These are phyloP conservation scores for Carlito syrichta DNA, from an alignment of 2,113 vertebrate genomes.

Conservation along the genomic window DNA sequence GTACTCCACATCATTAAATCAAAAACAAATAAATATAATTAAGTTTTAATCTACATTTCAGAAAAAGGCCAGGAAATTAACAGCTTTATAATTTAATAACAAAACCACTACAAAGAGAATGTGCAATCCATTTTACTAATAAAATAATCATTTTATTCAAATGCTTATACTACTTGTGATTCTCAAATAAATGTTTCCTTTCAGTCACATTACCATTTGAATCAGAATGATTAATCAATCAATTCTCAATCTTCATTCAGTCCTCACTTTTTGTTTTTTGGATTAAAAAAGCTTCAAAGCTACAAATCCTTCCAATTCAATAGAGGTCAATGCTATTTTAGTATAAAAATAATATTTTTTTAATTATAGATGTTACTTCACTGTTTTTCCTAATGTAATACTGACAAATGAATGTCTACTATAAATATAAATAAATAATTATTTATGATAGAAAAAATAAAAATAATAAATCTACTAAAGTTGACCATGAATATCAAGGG, in stretches of 20 bases:
- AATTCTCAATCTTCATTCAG: not conserved
- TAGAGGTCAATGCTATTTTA: too few relatives aligned
- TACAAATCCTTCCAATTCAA: too few relatives aligned
- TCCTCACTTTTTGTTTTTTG: not conserved
- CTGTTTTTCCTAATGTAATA: too few relatives aligned
- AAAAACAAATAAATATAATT: too few relatives aligned
- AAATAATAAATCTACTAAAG: too few relatives aligned
- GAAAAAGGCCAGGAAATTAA: not conserved
- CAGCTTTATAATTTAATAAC: conserved; percentile 1
- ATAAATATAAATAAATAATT: too few relatives aligned
- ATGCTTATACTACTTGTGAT: conserved; percentile 7
- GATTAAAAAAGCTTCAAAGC: too few relatives aligned
- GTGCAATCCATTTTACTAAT: not conserved
- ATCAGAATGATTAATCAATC: conserved; percentile 33
- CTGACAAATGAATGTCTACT: too few relatives aligned
- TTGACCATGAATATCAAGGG: not conserved
- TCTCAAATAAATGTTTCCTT: conserved; percentile 50
- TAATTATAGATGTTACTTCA: too few relatives aligned
- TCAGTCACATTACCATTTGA: conserved; percentile 38
- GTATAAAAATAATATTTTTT: too few relatives aligned
- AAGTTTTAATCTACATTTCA: not conserved
- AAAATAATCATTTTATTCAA: conserved; percentile 47
- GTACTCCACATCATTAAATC: too few relatives aligned
- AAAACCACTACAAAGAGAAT: not conserved
- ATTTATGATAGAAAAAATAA: not conserved